Evolutionary conservation across 2,797 vertebrate genomes (phyloP).

Genomic region (Pseudotriccus pelzelni): DNA sequence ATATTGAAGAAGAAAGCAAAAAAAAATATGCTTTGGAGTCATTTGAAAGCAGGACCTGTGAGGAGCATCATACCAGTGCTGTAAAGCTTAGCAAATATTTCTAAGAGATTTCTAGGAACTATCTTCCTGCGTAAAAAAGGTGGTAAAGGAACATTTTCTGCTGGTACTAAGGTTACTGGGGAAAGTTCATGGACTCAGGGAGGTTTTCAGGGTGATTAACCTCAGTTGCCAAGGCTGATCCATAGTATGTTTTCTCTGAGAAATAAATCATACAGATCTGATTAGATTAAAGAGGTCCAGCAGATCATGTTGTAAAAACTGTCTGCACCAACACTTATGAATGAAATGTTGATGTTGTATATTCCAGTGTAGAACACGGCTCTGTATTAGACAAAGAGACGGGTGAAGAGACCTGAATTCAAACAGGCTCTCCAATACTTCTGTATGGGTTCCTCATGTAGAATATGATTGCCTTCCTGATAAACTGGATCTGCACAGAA

Average conservation of each 20-base stretch:
- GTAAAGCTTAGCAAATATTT: not conserved
- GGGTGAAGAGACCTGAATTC: not conserved
- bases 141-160: slow-evolving; percentile 20
- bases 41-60: not conserved
- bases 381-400: not conserved
- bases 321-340: not conserved
- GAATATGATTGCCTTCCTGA: not conserved
- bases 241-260: not conserved
- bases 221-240: not conserved
- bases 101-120: not conserved
- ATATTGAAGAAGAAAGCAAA: not conserved
- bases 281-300: not conserved
- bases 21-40: not conserved
- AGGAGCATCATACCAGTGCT: not conserved
- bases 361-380: not conserved
- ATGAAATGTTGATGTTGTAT: not conserved
- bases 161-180: not conserved
- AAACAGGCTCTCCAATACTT: not conserved
- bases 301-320: not conserved
- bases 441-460: not conserved
- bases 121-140: not conserved
- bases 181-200: not conserved
- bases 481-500: not conserved
- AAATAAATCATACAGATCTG: not conserved
- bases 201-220: not conserved